Conservation (phyloP, 2,797 vertebrate species). For the Ataeniobius toweri region DNA sequence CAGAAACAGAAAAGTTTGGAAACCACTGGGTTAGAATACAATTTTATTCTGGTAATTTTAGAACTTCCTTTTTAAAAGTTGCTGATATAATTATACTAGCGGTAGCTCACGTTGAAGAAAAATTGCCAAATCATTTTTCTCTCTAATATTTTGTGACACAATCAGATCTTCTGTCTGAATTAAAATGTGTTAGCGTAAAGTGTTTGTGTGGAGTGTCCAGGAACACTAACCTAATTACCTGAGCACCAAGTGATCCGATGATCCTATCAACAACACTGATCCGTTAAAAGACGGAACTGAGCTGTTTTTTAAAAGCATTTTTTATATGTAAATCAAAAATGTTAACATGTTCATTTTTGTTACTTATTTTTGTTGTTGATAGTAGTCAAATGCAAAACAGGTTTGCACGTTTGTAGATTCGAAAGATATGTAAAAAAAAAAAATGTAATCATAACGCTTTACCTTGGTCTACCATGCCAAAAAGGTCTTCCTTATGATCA, state of each 20-base stretch:
- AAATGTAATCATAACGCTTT: not conserved
- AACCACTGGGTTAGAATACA: not conserved
- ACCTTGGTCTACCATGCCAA: not conserved
- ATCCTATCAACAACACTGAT: constrained; percentile 8
- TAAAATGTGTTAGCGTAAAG: not conserved
- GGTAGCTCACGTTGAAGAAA: not conserved
- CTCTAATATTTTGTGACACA: not conserved
- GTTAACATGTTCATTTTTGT: not conserved
- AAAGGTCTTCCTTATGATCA: not conserved
- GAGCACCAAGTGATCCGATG: constrained; percentile 5
- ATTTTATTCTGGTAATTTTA: not conserved
- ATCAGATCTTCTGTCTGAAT: not conserved
- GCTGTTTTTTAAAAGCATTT: not conserved
- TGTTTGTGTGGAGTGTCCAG: constrained; percentile 1
- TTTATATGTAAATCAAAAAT: not conserved
- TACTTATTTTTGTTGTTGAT: not conserved
- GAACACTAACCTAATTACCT: constrained; percentile 14
- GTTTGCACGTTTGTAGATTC: not conserved
- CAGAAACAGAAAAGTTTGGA: not conserved
- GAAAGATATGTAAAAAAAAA: not conserved
- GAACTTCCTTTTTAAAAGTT: not conserved
- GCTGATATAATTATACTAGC: not conserved
- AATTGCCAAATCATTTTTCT: not conserved
- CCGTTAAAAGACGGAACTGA: not conserved
- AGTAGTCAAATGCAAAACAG: not conserved